Evolutionary conservation across 2,113 vertebrate species (phyloP).

Genomic region (Syngnathus scovelli): DNA sequence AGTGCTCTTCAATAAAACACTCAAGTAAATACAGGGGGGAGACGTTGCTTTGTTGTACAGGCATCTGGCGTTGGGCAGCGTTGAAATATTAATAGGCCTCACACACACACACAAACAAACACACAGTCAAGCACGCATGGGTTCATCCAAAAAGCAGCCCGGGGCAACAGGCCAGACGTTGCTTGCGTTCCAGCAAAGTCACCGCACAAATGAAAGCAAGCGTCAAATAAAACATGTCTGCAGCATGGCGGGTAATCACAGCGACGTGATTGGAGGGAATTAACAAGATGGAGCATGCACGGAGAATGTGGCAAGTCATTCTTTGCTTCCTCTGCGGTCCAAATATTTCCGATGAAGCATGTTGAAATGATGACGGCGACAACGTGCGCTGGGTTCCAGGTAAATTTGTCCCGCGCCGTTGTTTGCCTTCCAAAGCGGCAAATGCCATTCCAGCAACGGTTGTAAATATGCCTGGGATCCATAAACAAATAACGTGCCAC

Average conservation of each 20-base stretch:
- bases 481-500: slow-evolving; percentile 60
- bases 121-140: slow-evolving; percentile 63
- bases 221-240: slow-evolving; percentile 48
- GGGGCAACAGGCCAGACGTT: slow-evolving; percentile 65
- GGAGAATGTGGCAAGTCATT: slow-evolving; percentile 56
- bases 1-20: slow-evolving; percentile 68
- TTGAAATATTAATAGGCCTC: slow-evolving; percentile 74
- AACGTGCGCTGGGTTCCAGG: slow-evolving; percentile 23
- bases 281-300: slow-evolving; percentile 44
- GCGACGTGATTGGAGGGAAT: slow-evolving; percentile 53
- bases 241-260: slow-evolving; percentile 51
- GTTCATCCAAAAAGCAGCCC: slow-evolving; percentile 68
- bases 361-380: slow-evolving; percentile 30
- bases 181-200: slow-evolving; percentile 59
- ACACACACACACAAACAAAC: slow-evolving; percentile 57
- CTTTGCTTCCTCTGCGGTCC: slow-evolving; percentile 35
- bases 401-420: slow-evolving; percentile 28
- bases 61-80: slow-evolving; percentile 59
- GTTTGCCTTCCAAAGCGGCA: slow-evolving; percentile 29
- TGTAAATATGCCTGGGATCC: slow-evolving; percentile 53
- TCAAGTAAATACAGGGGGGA: slow-evolving; percentile 63
- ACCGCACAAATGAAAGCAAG: slow-evolving; percentile 41
- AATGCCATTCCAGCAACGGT: slow-evolving; percentile 43
- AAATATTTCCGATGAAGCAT: slow-evolving; percentile 42
- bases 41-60: slow-evolving; percentile 63